Conservation (phyloP, 1,140 invertebrate species). For the Drosophila aff. region DNA sequence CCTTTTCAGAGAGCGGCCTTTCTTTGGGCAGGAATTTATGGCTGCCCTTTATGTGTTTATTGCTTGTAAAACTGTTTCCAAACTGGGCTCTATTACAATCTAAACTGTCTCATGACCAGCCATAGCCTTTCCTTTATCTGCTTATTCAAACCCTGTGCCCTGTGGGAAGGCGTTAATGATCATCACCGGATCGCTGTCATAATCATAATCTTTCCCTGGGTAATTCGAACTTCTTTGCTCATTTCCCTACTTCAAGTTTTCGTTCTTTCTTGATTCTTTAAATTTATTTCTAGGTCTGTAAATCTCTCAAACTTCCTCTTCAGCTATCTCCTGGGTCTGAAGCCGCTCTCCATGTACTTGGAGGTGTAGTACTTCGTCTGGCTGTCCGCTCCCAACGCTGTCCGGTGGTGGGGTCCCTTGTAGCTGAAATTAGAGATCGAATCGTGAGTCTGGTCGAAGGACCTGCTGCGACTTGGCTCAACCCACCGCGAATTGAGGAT, state of each 20-base stretch:
- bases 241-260: neutral
- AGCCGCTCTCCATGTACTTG: conserved; percentile 51
- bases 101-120: conserved; percentile 29
- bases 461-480: too few species aligned
- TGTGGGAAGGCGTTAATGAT: conserved; percentile 64
- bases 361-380: conserved; percentile 66
- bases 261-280: neutral
- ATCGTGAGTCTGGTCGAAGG: neutral
- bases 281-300: too few species aligned
- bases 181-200: conserved; percentile 24
- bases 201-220: conserved; percentile 2
- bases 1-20: neutral
- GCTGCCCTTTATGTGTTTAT: conserved; percentile 57
- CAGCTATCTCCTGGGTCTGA: conserved; percentile 15
- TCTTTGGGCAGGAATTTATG: conserved; percentile 58
- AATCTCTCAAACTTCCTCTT: too few species aligned
- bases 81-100: conserved; percentile 30
- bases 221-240: too few species aligned
- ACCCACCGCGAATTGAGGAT: conserved; percentile 77
- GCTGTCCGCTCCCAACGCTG: conserved; percentile 9
- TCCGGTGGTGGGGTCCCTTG: conserved; percentile 53
- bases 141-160: neutral
- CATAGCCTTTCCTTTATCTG: neutral
- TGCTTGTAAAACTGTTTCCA: conserved; percentile 21
- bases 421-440: conserved; percentile 44